Percentiles rank a stretch among this genome's conserved stretches.
Conservation (phyloP, 2,888 invertebrate species). For the Ichneumoninae sp. region DNA sequence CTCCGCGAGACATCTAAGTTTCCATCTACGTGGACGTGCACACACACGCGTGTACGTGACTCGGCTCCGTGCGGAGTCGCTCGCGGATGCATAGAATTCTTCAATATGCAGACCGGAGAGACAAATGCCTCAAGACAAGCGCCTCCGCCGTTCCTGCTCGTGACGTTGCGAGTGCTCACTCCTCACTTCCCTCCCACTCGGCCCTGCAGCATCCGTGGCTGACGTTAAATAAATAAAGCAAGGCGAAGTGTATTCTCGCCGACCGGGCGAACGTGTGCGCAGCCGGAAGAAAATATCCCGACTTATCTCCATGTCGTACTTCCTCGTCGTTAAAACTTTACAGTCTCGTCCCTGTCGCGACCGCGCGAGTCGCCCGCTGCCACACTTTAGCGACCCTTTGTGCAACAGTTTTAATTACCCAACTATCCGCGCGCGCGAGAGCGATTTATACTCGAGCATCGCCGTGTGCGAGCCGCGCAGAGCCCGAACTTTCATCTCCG, state of each 20-base stretch:
- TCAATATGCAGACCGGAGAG: constrained; percentile 60
- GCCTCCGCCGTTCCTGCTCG: constrained; percentile 25
- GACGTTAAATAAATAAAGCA: constrained; percentile 53
- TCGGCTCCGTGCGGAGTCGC: constrained; percentile 20
- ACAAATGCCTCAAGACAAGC: constrained; percentile 53
- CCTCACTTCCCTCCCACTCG: constrained; percentile 27
- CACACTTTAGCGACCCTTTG: not conserved
- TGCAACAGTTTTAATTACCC: not conserved
- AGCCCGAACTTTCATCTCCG: not conserved
- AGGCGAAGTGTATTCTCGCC: constrained; percentile 24
- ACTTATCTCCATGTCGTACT: not conserved
- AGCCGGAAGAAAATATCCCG: constrained; percentile 6
- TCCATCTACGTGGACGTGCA: not conserved
- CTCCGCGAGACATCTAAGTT: constrained; percentile 4
- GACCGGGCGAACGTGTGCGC: constrained; percentile 28
- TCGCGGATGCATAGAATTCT: constrained; percentile 61
- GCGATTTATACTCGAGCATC: not conserved
- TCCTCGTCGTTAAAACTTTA: not conserved
- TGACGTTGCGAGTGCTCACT: constrained; percentile 31
- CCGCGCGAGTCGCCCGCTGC: not conserved
- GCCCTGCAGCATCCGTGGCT: constrained; percentile 32
- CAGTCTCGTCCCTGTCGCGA: not conserved
- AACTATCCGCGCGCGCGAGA: not conserved
- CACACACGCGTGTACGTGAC: constrained; percentile 7
- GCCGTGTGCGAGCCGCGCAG: not conserved